Conservation (phyloP, 2,888 invertebrate genomes). For the Odontothrips loti region DNA sequence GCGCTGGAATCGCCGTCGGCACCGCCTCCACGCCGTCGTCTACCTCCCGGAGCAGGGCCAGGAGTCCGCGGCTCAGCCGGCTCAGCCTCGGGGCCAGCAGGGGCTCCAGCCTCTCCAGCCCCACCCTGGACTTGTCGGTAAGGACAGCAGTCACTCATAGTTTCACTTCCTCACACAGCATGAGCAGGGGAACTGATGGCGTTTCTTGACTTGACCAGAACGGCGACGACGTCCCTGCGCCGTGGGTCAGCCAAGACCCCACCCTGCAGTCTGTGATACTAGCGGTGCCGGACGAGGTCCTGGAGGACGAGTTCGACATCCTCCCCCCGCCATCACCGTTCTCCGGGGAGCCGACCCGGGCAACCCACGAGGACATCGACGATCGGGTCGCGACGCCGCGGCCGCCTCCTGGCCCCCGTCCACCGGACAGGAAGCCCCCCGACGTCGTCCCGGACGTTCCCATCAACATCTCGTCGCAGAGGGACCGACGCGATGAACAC, state of each 20-base stretch:
- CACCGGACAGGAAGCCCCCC: not conserved
- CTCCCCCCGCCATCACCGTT: not conserved
- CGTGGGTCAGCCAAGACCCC: not conserved
- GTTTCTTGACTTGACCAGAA: not conserved
- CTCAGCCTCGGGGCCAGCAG: not conserved
- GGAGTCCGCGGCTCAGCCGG: not conserved
- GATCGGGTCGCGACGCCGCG: not conserved
- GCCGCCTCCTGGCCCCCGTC: not conserved
- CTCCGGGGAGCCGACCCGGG: not conserved
- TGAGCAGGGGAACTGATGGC: too few relatives aligned
- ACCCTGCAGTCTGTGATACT: not conserved
- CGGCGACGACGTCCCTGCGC: not conserved
- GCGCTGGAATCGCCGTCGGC: not conserved
- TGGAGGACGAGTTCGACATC: not conserved
- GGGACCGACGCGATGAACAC: not conserved
- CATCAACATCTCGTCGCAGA: too few relatives aligned
- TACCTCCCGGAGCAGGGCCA: not conserved
- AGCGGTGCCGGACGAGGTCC: not conserved
- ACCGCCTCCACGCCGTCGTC: not conserved
- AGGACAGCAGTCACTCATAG: not conserved
- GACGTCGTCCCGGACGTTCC: too few relatives aligned
- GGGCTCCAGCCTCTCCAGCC: not conserved
- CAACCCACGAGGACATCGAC: too few relatives aligned
- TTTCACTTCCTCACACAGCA: not conserved
- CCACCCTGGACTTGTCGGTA: not conserved